Conservation (phyloP, 2,888 invertebrate species). For the Chydorus sphaericus region DNA sequence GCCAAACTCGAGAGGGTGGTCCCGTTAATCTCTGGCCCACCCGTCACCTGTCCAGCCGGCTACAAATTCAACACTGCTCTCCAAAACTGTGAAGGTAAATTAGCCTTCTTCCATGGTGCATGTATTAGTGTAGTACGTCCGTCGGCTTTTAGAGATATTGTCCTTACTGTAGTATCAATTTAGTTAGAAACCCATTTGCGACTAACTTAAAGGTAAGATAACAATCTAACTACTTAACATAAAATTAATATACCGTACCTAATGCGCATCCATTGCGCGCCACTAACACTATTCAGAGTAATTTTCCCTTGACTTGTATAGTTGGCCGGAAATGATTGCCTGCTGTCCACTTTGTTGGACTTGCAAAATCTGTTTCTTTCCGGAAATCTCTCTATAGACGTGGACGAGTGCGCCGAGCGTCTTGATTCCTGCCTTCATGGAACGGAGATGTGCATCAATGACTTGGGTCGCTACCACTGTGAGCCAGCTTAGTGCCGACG, state of each 20-base stretch:
- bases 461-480: constrained; percentile 24
- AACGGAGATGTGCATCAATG: constrained; percentile 25
- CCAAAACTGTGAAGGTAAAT: constrained; percentile 23
- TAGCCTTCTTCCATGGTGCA: not conserved
- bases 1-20: constrained; percentile 33
- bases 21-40: constrained; percentile 16
- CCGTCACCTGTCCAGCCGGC: constrained; percentile 25
- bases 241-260: too few relatives aligned
- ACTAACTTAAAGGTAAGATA: too few relatives aligned
- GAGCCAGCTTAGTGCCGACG: constrained; percentile 19
- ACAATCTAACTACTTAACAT: too few relatives aligned
- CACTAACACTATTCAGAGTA: too few relatives aligned
- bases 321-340: too few relatives aligned
- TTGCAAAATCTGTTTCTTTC: not conserved
- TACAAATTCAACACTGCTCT: constrained; percentile 24
- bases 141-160: too few relatives aligned
- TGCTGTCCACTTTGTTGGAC: not conserved
- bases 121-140: not conserved
- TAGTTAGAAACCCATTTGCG: too few relatives aligned
- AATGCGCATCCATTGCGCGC: too few relatives aligned
- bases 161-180: too few relatives aligned
- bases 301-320: not conserved
- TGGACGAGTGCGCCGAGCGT: constrained; percentile 29
- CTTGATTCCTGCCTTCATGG: constrained; percentile 24
- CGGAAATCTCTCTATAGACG: constrained; percentile 22